Conservation (phyloP, 2,113 vertebrate species). For the Delphinapterus leucas region DNA sequence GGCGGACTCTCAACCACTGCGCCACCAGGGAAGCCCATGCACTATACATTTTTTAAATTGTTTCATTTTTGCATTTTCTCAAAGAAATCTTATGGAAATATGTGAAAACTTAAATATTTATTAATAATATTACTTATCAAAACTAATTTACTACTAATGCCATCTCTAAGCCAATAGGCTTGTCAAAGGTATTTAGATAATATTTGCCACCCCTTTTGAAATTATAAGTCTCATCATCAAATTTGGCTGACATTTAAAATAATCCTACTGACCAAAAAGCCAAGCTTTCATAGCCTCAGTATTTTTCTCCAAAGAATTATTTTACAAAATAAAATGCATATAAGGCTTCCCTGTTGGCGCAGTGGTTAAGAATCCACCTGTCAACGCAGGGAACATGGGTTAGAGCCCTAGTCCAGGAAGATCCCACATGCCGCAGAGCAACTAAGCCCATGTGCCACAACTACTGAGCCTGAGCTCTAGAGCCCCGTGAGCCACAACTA, state of each 20-base stretch:
- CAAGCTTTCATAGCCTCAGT: not conserved
- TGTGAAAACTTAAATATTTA: not conserved
- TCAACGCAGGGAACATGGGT: no score
- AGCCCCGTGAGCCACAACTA: no score
- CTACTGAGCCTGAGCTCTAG: no score
- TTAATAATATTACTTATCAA: not conserved
- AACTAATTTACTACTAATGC: not conserved
- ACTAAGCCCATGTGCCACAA: no score
- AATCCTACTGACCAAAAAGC: constrained; percentile 37
- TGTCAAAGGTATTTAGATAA: constrained; percentile 7
- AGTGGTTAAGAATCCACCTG: no score
- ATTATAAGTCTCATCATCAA: constrained; percentile 10
- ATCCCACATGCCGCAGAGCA: no score
- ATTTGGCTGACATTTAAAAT: constrained; percentile 48
- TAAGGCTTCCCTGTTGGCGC: not conserved
- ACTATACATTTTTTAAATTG: not conserved
- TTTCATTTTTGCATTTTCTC: constrained; percentile 18
- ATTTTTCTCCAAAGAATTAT: constrained; percentile 20
- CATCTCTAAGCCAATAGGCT: not conserved
- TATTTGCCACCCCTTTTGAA: constrained; percentile 19
- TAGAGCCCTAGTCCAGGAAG: no score
- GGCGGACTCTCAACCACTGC: no score
- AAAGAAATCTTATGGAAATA: not conserved
- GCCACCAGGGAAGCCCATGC: not conserved
- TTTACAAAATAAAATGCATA: not conserved